Percentiles rank a stretch among this genome's conserved stretches.
phyloP scores from a whole-genome alignment of 2,888 invertebrate genomes.

The Resseliella maxima region DNA sequence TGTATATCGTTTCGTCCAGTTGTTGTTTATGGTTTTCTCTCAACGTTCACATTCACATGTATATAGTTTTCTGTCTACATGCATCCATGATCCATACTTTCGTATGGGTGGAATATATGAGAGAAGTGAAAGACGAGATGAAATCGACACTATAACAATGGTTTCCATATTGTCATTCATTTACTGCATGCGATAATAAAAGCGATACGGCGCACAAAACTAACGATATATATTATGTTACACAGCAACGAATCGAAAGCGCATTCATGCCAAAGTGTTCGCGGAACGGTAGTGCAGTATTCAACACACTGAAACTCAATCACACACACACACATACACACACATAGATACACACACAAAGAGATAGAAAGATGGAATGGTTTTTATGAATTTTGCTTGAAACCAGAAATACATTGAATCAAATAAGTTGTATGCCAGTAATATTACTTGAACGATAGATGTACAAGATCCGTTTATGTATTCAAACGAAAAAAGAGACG shows the following conservation, averaged over 20 bases:
- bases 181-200: not conserved
- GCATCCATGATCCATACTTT: not conserved
- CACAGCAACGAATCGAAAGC: not conserved
- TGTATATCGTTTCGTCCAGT: not conserved
- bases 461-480: too few relatives aligned
- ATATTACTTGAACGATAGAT: too few relatives aligned
- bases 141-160: not conserved
- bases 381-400: too few relatives aligned
- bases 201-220: not conserved
- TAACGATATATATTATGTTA: not conserved
- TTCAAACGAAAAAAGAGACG: too few relatives aligned
- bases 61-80: not conserved
- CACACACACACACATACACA: too few relatives aligned
- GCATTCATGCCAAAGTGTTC: not conserved
- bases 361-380: too few relatives aligned
- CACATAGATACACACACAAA: too few relatives aligned
- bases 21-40: too few relatives aligned
- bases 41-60: not conserved
- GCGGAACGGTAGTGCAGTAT: too few relatives aligned
- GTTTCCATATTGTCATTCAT: conserved; percentile 23
- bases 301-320: too few relatives aligned
- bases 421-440: too few relatives aligned
- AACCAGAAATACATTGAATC: too few relatives aligned
- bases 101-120: not conserved
- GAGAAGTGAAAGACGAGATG: not conserved